These are phyloP conservation scores for Chaunax sp. DNA, from an alignment of 2,797 vertebrate species.

Conservation along the genomic window DNA sequence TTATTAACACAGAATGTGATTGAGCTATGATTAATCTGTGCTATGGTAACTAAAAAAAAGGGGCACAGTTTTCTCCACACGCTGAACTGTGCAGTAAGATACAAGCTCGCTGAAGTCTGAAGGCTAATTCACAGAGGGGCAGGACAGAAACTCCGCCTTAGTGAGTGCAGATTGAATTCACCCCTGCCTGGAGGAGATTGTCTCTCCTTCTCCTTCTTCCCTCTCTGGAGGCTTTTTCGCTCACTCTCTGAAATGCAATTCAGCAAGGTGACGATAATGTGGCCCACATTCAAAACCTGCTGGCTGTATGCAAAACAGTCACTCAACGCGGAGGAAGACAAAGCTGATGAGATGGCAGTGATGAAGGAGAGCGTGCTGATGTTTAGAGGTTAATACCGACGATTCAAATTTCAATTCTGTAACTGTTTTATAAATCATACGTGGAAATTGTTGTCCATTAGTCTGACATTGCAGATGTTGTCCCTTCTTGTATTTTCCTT, in stretches of 20 bases:
- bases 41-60: slow-evolving; percentile 47
- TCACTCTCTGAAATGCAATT: slow-evolving; percentile 76
- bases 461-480: slow-evolving; percentile 6
- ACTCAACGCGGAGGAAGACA: slow-evolving; percentile 23
- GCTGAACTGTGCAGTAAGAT: slow-evolving; percentile 36
- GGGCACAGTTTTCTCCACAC: slow-evolving; percentile 27
- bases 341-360: slow-evolving; percentile 59
- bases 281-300: slow-evolving; percentile 74
- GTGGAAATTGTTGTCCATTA: slow-evolving; percentile 28
- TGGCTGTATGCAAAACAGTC: slow-evolving; percentile 71
- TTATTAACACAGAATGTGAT: slow-evolving; percentile 66
- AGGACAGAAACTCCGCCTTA: slow-evolving; percentile 38
- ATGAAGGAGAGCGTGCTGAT: slow-evolving; percentile 41
- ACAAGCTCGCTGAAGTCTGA: slow-evolving; percentile 42
- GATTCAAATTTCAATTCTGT: slow-evolving; percentile 41
- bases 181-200: slow-evolving; percentile 31
- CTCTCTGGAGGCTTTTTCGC: slow-evolving; percentile 44
- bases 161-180: slow-evolving; percentile 57
- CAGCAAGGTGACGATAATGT: slow-evolving; percentile 83
- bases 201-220: slow-evolving; percentile 26
- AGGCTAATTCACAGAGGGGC: slow-evolving; percentile 56
- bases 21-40: slow-evolving; percentile 65
- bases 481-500: background rate
- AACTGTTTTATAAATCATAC: slow-evolving; percentile 45
- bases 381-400: slow-evolving; percentile 38